Base-by-base conservation (phyloP, 2,113 vertebrate genomes). In the Lanius ludovicianus region DNA sequence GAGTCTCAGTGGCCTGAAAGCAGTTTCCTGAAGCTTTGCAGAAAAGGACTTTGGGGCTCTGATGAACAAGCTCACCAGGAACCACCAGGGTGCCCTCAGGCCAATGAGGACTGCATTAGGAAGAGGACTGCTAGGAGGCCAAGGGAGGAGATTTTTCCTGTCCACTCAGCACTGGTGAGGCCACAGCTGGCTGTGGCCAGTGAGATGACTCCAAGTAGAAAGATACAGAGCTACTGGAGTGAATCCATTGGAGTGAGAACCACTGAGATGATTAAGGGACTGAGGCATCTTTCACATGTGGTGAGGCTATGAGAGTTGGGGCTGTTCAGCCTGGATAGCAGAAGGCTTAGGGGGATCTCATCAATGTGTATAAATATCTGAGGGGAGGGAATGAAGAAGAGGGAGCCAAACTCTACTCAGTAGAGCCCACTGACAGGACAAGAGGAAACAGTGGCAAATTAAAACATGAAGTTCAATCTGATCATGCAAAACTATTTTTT, bases 401-500 rank as follows among this genome's bases (percentile, higher is more conserved):
- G 18, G 24, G 13, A 87, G 28, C 6, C 35, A 75, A 59, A 49
- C 13, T 11, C 28, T 75, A 55, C 55, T 46, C 46, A 41, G n/a
- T 2, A 77, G 35, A 24, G 16, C 12, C 24, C 23, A 42, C n/a
- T 88, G 59, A 59, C 0, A 78, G 49, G 44, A 82, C 31, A 89
- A 91, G 35, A 71, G 25, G 8, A 55, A 78, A 78, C 9, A 23
- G 7, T 19, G 69, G 19, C 19, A 85, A 78, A 64, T 28, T 35
- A 35, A 35, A 77, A 30, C 6, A 78, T 4, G 21, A 89, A 69
- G 55, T 55, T 63, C 15, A 57, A 22, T 31, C 7, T 62, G 27
- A 56, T 57, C 1, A 37, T 0, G 5, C 9, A 50, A 65, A 49
- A 9, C 0, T n/a, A n/a, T 30, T 55, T 11, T 31, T 35, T n/a